A percentile compares a stretch with the other conserved stretches of the same genome.
Conservation (phyloP, 2,113 vertebrate species). For the Bos taurus region DNA sequence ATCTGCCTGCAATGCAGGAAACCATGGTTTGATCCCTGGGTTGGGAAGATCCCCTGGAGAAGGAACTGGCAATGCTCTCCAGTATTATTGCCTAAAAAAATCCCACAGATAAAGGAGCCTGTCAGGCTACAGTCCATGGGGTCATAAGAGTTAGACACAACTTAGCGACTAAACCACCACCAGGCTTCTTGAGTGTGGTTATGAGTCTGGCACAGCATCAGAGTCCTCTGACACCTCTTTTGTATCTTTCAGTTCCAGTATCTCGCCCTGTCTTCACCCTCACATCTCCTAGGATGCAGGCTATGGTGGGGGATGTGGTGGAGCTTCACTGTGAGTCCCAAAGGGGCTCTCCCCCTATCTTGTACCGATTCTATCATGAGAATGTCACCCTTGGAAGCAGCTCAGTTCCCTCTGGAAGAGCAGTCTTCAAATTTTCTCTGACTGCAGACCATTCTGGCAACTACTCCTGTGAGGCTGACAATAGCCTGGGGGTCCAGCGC, state of each 20-base stretch:
- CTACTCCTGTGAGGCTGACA: conserved; percentile 47
- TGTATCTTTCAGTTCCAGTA: conserved; percentile 2
- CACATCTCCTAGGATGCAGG: not conserved
- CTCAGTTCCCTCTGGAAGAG: not conserved
- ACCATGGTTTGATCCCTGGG: not conserved
- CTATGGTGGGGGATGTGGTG: not conserved
- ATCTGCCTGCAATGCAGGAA: not conserved
- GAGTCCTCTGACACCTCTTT: not conserved
- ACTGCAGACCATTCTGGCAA: conserved; percentile 14
- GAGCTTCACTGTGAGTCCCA: conserved; percentile 11
- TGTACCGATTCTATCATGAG: conserved; percentile 42
- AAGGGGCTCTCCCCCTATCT: not conserved
- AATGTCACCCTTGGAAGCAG: not conserved
- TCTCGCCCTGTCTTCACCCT: not conserved
- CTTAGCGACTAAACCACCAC: not conserved
- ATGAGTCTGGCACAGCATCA: not conserved
- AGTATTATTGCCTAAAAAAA: not conserved
- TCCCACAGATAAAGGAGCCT: not conserved
- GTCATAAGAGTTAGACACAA: not conserved
- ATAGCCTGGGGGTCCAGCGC: not conserved
- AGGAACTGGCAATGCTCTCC: not conserved
- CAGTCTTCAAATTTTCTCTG: not conserved
- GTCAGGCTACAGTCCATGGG: not conserved
- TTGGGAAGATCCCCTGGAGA: not conserved
- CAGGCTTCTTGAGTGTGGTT: not conserved